Evolutionary conservation across 1,140 invertebrate species (phyloP), one percentile per base, ranked within the genome.

Genomic region (Anoplolepis gracilipes): DNA sequence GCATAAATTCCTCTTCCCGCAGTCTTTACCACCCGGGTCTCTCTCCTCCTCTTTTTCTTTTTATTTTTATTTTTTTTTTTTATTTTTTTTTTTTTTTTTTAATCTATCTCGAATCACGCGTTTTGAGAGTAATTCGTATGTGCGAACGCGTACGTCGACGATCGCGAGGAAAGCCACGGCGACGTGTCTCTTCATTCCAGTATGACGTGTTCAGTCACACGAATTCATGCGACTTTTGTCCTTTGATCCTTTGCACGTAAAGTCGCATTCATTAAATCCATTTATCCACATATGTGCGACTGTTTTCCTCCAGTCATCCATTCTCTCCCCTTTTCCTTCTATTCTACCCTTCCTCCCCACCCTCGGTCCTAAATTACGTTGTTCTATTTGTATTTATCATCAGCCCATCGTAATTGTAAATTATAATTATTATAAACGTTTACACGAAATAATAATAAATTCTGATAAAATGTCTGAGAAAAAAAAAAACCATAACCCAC

Each of bases 381-480:
- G 92, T 94, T 95, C 94, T 94, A 94, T 94, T 95, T 95, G 93
- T 95, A 95, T 94, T 94, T 94, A 94, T 95, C 94, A 94, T 94
- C 93, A 93, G 92, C 91, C 36, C 94, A 94, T 94, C 94, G 93
- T 95, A 95, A 95, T 94, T 95, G 94, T 95, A 95, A 94, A 95
- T 95, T 95, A 94, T 95, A 93, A 94, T 95, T 94, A 95, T 95
- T 95, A 94, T 94, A 94, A 95, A 94, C 94, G 94, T 95, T 95
- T 95, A 94, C 94, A 95, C 94, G 92, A 95, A 94, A 95, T 94
- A 95, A 95, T 93, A 95, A 94, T 94, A 95, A 95, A 95, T 95
- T 94, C 94, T 94, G 94, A 95, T 94, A 94, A 94, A 94, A 94
- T 94, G 92, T 94, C 92, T 94, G 70, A 93, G 91, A 93, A 93